phyloP scores from a whole-genome alignment of 2,888 invertebrate genomes.

The Diachrysia chrysitis region DNA sequence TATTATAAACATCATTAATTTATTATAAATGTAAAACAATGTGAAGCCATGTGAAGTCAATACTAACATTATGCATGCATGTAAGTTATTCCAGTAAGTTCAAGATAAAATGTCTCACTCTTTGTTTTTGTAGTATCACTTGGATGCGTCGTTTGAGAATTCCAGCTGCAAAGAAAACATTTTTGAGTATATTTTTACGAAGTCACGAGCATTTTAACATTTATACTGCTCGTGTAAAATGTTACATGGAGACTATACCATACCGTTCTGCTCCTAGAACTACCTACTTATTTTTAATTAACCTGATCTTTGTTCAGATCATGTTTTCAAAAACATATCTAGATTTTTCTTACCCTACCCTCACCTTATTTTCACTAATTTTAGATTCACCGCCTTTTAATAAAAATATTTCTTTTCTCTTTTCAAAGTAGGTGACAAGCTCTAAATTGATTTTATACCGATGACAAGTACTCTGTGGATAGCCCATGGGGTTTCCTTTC shows the following conservation, averaged over 20 bases:
- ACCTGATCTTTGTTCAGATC: no score
- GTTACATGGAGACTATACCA: neutral
- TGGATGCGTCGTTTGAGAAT: slow-evolving; percentile 2
- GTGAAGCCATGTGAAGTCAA: neutral
- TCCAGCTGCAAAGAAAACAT: neutral
- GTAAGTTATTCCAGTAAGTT: neutral
- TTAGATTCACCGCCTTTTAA: neutral
- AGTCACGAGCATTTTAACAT: slow-evolving; percentile 1
- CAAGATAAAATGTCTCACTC: slow-evolving; percentile 1
- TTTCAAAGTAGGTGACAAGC: slow-evolving; percentile 4
- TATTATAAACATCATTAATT: no score
- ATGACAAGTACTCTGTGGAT: neutral
- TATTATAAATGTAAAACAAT: no score
- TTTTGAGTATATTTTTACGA: slow-evolving; percentile 4
- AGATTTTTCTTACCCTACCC: no score
- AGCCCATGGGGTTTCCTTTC: slow-evolving; percentile 4
- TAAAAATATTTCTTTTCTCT: neutral
- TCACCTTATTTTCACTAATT: neutral
- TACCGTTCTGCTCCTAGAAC: neutral
- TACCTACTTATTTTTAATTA: no score
- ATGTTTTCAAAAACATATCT: neutral
- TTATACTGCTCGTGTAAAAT: neutral
- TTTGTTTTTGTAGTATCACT: slow-evolving; percentile 4
- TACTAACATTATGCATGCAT: neutral
- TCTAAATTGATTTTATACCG: slow-evolving; percentile 4